These are phyloP conservation scores for Semicossyphus pulcher DNA, from an alignment of 2,113 vertebrate species.

Conservation along the genomic window DNA sequence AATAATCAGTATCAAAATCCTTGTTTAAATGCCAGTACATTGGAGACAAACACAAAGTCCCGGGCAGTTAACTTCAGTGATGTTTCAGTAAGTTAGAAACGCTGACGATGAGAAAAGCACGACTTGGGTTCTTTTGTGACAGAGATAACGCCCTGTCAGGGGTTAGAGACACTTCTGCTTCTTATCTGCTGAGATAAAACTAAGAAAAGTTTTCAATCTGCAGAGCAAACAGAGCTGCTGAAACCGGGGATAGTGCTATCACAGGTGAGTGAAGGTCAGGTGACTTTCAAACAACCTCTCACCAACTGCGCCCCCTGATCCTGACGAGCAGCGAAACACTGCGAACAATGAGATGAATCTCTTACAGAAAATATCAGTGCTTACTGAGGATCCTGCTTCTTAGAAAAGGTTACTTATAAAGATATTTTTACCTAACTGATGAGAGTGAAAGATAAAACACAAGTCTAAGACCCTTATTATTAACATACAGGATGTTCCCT, in stretches of 20 bases:
- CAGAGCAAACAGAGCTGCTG: slow-evolving; percentile 33
- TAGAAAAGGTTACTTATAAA: not conserved
- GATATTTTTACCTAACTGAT: not conserved
- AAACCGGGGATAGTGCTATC: slow-evolving; percentile 23
- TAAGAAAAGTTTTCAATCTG: slow-evolving; percentile 33
- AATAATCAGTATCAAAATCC: slow-evolving; percentile 40
- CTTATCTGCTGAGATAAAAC: slow-evolving; percentile 60
- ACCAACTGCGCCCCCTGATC: not conserved
- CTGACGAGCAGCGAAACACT: not conserved
- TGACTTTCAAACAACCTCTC: slow-evolving; percentile 43
- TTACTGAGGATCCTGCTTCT: not conserved
- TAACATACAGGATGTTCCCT: slow-evolving; percentile 18
- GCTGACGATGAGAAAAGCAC: slow-evolving; percentile 29
- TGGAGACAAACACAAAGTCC: not conserved
- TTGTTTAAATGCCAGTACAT: not conserved
- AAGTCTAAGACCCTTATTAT: slow-evolving; percentile 16
- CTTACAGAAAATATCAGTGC: slow-evolving; percentile 31
- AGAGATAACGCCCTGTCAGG: not conserved
- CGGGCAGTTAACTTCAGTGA: slow-evolving; percentile 2
- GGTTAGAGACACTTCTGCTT: slow-evolving; percentile 38
- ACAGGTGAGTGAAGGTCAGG: slow-evolving; percentile 16
- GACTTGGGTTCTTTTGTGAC: slow-evolving; percentile 2
- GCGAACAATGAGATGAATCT: slow-evolving; percentile 2
- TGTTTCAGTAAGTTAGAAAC: slow-evolving; percentile 23
- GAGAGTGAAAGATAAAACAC: slow-evolving; percentile 25